phyloP scores from a whole-genome alignment of 2,888 invertebrate species.

The Diploptera punctata region DNA sequence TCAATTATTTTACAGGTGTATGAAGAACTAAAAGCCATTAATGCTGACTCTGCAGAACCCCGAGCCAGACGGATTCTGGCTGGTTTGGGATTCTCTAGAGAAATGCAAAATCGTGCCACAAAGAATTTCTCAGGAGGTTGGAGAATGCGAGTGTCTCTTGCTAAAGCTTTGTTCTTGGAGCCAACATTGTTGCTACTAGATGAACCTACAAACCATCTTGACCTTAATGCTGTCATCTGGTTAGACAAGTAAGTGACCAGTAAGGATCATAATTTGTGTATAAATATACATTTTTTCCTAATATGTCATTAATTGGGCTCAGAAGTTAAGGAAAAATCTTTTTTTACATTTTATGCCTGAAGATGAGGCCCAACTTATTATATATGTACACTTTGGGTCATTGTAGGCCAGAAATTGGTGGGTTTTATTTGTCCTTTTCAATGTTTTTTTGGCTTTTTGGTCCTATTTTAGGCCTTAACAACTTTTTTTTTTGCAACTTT shows the following conservation, averaged over 20 bases:
- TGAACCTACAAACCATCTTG: conserved; percentile 80
- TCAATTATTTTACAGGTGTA: conserved; percentile 83
- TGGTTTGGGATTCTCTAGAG: conserved; percentile 88
- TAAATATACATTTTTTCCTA: too few relatives aligned
- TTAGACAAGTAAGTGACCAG: conserved; percentile 91
- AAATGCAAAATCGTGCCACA: conserved; percentile 78
- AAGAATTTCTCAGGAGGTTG: conserved; percentile 72
- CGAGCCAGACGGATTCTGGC: conserved; percentile 94
- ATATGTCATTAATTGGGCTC: too few relatives aligned
- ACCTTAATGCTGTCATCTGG: conserved; percentile 99
- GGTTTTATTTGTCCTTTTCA: too few relatives aligned
- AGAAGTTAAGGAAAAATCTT: too few relatives aligned
- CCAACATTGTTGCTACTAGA: conserved; percentile 70
- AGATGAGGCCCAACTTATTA: too few relatives aligned
- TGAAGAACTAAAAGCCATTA: conserved; percentile 93
- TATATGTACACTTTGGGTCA: too few relatives aligned
- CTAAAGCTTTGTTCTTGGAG: conserved; percentile 69
- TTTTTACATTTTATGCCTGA: too few relatives aligned
- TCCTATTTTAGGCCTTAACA: too few relatives aligned
- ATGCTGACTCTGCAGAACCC: conserved; percentile 97
- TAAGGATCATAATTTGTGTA: too few relatives aligned
- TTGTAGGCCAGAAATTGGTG: too few relatives aligned
- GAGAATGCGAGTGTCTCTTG: conserved; percentile 73
- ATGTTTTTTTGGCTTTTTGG: too few relatives aligned
- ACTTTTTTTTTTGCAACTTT: too few relatives aligned